Percentiles rank a stretch among this genome's conserved stretches.
Evolutionary conservation across 1,140 invertebrate genomes (phyloP).

Genomic region (Dendroctonus ponderosae): DNA sequence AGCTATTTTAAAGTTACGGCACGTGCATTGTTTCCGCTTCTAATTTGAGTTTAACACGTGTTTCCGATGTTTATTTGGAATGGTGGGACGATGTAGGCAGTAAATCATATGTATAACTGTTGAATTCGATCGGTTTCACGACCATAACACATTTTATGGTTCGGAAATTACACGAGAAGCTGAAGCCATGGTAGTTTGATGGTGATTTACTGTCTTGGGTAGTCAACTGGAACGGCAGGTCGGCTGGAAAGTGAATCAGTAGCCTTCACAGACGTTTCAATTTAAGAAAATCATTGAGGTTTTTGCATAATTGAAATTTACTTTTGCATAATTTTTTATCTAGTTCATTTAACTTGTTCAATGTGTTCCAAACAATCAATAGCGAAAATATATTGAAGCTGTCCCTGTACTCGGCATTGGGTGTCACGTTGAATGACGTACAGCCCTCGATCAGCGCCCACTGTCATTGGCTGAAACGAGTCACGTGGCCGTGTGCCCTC

Average conservation of each 20-base stretch:
- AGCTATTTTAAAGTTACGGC: constrained; percentile 18
- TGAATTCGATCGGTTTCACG: constrained; percentile 4
- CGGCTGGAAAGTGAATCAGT: neutral
- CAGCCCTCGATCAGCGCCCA: no score
- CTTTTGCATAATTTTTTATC: neutral
- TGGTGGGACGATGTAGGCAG: constrained; percentile 10
- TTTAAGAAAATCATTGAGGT: neutral
- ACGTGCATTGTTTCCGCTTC: constrained; percentile 31
- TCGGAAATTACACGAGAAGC: neutral
- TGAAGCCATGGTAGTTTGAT: neutral
- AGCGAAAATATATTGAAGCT: no score
- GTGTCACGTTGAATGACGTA: no score
- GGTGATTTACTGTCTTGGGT: neutral
- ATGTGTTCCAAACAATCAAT: no score
- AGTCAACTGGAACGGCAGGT: neutral
- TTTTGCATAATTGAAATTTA: neutral
- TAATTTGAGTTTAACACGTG: constrained; percentile 30
- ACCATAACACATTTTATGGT: constrained; percentile 11
- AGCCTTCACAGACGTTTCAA: neutral
- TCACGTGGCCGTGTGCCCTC: no score
- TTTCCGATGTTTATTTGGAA: constrained; percentile 28
- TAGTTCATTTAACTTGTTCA: neutral
- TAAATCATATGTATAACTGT: constrained; percentile 16
- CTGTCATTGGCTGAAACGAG: no score
- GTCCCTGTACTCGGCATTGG: no score